Base-by-base conservation (phyloP, 1,140 invertebrate genomes). In the Drosophila arawakana region DNA sequence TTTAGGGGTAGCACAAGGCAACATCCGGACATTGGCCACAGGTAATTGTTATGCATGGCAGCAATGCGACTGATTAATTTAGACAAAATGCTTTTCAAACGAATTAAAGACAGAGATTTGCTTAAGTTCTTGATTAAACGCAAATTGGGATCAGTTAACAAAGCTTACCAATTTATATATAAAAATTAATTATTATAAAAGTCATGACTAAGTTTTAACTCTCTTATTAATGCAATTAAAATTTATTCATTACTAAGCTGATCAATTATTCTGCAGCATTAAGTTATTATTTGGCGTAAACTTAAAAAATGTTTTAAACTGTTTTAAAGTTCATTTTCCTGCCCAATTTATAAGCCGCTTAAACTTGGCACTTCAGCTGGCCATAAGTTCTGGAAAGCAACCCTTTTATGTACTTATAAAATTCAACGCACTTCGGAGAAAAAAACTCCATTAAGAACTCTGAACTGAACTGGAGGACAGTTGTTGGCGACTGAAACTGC, bases 381-480 rank as follows among this genome's bases (percentile, higher is more conserved):
- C 18, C 37, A 58, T 72, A 59, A 66, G 54, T 67, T 50, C 9
- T 43, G 21, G 50, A 54, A 67, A 18, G 30, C 46, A 69, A 69
- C 47, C 50, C 71, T 73, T 69, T 73, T 47, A 73, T 60, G 55
- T 60, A 47, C 65, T 73, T 73, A 49, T 68, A 21, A 69, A 60
- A 69, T 55, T 54, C 57, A 47, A 55, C 50, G 61, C 66, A 61
- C 55, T 61, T 49, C 30, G 21, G 49, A 46, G 41, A 39, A 44
- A 68, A 67, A 68, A 81, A 86, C 81, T 82, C 80, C 76, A 86
- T 88, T 86, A 88, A 83, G 88, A 86, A 71, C 76, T 81, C 76
- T 55, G 61, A 55, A 30, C 25, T 30, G 25, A 55, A 57, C 69
- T 65, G 68, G 41, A 37, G 43, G 71, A 65, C 62, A 78, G 73